phyloP scores from a whole-genome alignment of 2,113 vertebrate genomes.

The Chaetura pelagica region DNA sequence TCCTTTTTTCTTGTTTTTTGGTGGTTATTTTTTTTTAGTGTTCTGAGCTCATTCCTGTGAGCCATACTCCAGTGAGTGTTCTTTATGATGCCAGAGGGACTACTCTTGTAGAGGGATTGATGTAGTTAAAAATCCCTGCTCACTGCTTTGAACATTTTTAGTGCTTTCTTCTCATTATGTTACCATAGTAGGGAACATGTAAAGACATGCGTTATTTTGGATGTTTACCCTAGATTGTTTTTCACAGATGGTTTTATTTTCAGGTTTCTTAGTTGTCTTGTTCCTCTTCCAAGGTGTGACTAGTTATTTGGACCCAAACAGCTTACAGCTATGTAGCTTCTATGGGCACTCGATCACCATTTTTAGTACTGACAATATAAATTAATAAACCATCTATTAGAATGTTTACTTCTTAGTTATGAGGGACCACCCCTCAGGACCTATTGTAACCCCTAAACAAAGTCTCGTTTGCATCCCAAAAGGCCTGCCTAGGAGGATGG shows the following conservation, averaged over 20 bases:
- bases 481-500: no score
- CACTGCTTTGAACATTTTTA: constrained; percentile 40
- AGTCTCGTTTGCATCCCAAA: no score
- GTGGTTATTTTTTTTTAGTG: background rate
- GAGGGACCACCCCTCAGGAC: background rate
- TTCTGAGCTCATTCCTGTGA: constrained; percentile 25
- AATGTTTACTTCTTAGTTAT: background rate
- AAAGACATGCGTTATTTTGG: constrained; percentile 28
- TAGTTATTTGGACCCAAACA: background rate
- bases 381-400: background rate
- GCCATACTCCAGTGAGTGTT: background rate
- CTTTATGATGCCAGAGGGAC: constrained; percentile 17
- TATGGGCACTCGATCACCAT: background rate
- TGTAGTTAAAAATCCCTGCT: constrained; percentile 51
- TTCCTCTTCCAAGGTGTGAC: background rate
- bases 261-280: constrained; percentile 16
- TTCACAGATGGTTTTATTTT: constrained; percentile 54
- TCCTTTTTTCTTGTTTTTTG: background rate
- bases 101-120: constrained; percentile 26
- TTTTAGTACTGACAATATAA: background rate
- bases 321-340: background rate
- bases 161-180: constrained; percentile 48
- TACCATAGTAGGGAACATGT: background rate
- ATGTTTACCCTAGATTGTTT: constrained; percentile 25
- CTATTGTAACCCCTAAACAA: no score